These are phyloP conservation scores for Drosophila paranaensis DNA, from an alignment of 2,888 invertebrate species.

Conservation along the genomic window DNA sequence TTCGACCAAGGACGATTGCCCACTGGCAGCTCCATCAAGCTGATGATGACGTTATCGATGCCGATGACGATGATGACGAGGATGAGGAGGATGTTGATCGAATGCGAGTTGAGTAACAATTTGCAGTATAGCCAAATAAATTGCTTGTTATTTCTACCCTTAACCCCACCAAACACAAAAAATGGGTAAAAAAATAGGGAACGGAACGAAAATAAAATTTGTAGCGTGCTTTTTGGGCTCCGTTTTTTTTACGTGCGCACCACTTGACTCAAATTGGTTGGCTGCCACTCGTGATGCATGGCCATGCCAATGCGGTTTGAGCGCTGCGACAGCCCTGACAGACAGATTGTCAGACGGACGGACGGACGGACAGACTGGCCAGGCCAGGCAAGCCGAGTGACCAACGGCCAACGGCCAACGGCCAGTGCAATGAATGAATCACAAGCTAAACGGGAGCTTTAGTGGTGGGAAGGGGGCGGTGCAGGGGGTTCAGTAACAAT, in stretches of 20 bases:
- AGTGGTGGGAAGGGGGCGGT: neutral
- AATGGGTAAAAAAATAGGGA: slow-evolving; percentile 10
- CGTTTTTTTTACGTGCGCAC: slow-evolving; percentile 65
- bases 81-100: slow-evolving; percentile 61
- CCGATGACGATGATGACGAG: slow-evolving; percentile 33
- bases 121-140: slow-evolving; percentile 79
- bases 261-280: slow-evolving; percentile 77
- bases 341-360: slow-evolving; percentile 18
- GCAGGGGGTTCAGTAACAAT: slow-evolving; percentile 21
- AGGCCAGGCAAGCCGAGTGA: slow-evolving; percentile 29
- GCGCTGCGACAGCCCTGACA: slow-evolving; percentile 68
- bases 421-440: slow-evolving; percentile 71
- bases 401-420: slow-evolving; percentile 57
- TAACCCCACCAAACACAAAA: slow-evolving; percentile 9
- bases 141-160: slow-evolving; percentile 73
- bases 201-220: slow-evolving; percentile 66
- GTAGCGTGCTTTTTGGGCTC: slow-evolving; percentile 58
- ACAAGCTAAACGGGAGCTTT: slow-evolving; percentile 44
- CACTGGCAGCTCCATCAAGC: slow-evolving; percentile 16
- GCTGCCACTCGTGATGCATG: slow-evolving; percentile 72
- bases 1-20: slow-evolving; percentile 36
- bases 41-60: slow-evolving; percentile 37
- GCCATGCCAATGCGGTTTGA: slow-evolving; percentile 77
- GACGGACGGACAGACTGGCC: neutral
- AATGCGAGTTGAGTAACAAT: slow-evolving; percentile 75